Conservation (phyloP, 2,888 invertebrate species). For the Protula sp. region DNA sequence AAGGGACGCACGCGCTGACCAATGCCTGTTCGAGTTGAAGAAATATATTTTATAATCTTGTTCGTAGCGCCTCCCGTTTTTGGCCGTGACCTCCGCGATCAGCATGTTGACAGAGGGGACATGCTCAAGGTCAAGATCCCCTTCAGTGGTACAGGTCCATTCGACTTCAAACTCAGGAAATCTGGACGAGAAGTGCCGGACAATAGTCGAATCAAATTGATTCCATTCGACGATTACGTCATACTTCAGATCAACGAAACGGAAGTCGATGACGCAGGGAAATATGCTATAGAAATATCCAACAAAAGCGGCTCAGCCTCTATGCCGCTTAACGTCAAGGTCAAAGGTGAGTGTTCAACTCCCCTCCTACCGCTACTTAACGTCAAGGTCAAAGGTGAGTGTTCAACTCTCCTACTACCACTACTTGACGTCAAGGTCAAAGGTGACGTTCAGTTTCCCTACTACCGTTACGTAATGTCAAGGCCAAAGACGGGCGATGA, state of each 20-base stretch:
- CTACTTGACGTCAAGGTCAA: slow-evolving; percentile 83
- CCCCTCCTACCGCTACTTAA: slow-evolving; percentile 66
- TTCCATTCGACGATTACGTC: slow-evolving; percentile 88
- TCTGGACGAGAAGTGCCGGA: slow-evolving; percentile 75
- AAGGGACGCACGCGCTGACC: no score
- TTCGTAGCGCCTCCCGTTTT: slow-evolving; percentile 79
- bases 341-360: slow-evolving; percentile 65
- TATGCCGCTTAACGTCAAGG: slow-evolving; percentile 77
- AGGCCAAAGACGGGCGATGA: background rate
- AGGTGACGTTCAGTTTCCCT: slow-evolving; percentile 55
- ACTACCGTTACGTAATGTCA: slow-evolving; percentile 72
- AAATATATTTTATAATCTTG: no score
- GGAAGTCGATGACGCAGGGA: slow-evolving; percentile 80
- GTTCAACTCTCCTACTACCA: slow-evolving; percentile 18
- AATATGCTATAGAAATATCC: slow-evolving; percentile 77
- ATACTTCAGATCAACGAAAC: slow-evolving; percentile 90
- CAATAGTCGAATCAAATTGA: slow-evolving; percentile 42
- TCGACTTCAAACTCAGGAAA: slow-evolving; percentile 77
- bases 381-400: slow-evolving; percentile 76
- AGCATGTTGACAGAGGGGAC: slow-evolving; percentile 87
- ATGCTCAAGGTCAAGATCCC: slow-evolving; percentile 96
- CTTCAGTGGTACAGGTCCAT: slow-evolving; percentile 93
- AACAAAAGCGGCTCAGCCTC: slow-evolving; percentile 86
- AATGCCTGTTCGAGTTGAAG: no score
- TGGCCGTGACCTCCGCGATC: slow-evolving; percentile 80